Percentiles rank a stretch among this genome's conserved stretches.
Conservation (phyloP, 2,797 vertebrate species). For the Enteromius mattozi region DNA sequence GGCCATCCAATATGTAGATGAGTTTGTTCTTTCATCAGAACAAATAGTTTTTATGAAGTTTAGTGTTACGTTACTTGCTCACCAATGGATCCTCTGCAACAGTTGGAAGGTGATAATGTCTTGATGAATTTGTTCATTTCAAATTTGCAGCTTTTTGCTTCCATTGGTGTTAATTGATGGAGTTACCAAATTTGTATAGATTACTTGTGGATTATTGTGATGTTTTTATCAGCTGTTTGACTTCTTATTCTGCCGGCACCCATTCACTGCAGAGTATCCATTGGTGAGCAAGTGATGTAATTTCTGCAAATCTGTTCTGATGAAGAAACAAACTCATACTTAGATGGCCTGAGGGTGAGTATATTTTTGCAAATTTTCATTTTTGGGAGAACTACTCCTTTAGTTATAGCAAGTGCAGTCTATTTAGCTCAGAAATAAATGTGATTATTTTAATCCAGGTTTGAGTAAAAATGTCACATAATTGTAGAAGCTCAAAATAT, state of each 20-base stretch:
- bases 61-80: neutral
- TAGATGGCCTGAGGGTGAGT: neutral
- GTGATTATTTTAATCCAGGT: neutral
- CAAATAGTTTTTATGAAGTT: neutral
- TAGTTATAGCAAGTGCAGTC: neutral
- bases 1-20: neutral
- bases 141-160: neutral
- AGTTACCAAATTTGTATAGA: neutral
- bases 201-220: neutral
- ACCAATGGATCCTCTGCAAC: neutral
- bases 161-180: neutral
- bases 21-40: neutral
- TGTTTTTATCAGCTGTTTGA: neutral
- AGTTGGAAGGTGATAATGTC: neutral
- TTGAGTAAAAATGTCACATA: neutral
- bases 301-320: neutral
- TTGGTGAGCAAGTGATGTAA: neutral
- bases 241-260: neutral
- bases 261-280: neutral
- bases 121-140: neutral
- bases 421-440: neutral
- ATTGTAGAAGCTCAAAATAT: slow-evolving; percentile 5
- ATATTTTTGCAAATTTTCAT: neutral
- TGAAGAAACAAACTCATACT: neutral
- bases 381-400: neutral